Base-by-base conservation (phyloP, 2,888 invertebrate genomes). In the Orchesella flavescens region DNA sequence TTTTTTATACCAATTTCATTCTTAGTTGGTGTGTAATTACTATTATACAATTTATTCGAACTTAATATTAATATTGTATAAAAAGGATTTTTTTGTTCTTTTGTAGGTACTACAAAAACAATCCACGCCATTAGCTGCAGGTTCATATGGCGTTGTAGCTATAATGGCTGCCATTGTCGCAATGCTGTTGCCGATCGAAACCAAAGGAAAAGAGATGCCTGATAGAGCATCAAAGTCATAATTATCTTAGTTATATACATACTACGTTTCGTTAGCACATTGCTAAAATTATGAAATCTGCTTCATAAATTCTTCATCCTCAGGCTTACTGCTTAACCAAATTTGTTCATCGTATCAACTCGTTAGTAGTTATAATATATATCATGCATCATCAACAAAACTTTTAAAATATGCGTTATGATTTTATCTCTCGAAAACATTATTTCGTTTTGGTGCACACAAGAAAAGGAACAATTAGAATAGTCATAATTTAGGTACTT, bases 131-230 rank as follows among this genome's bases (percentile, higher is more conserved):
- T 92, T 94, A 79, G 94, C 88, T 13, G 88, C 87, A 0, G 93
- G 93, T 21, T 93, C 95, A 13, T 97, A 97, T 89, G 94, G 94
- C 0, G 88, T 92, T n/a, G 93, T 95, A 0, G 95, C 95, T 0
- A 86, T 96, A 0, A 89, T 94, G 66, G 95, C 96, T 10, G 94
- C 95, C 0, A 89, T 93, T 0, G 95, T 94, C 3, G 94, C 95
- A 82, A 90, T 95, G n/a, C 91, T 95, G 0, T 91, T 97, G 61
- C 97, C 97, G 4, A 95, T 96, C 73, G 96, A 97, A 91, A 95
- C 96, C 0, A 94, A 93, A 89, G 95, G 94, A 55, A 92, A 94
- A 85, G 94, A 94, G 86, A 89, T 92, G 89, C 90, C 89, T 89
- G 89, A 89, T 0, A 63, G 85, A 49, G 84, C 75, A 53, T 57